Percentiles rank a stretch among this genome's conserved stretches.
These are phyloP conservation scores for Caenorhabditis brenneri DNA, from an alignment of 1,140 invertebrate genomes.

Conservation along the genomic window DNA sequence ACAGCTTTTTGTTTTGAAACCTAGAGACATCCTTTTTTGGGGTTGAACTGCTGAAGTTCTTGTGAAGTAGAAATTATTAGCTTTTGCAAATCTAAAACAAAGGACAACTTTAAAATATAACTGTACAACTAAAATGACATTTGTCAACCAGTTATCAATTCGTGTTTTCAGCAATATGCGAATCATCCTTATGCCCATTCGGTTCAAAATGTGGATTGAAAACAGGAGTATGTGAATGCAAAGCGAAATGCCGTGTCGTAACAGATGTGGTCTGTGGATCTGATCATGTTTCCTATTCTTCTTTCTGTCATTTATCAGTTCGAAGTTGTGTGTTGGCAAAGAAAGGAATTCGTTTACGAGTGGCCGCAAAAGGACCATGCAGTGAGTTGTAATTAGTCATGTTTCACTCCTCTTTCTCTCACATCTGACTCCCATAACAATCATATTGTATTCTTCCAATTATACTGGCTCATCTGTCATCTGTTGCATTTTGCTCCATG, in stretches of 20 bases:
- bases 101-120: too few relatives aligned
- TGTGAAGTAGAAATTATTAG: too few relatives aligned
- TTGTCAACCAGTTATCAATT: too few relatives aligned
- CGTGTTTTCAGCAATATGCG: conserved; percentile 44
- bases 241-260: conserved; percentile 63
- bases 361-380: background rate
- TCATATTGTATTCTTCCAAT: conserved; percentile 2
- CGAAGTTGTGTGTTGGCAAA: conserved; percentile 26
- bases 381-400: conserved; percentile 23
- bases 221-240: conserved; percentile 48
- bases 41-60: too few relatives aligned
- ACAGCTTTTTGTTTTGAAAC: too few relatives aligned
- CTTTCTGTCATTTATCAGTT: conserved; percentile 77
- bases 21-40: too few relatives aligned
- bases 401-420: background rate
- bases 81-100: too few relatives aligned
- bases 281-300: conserved; percentile 80
- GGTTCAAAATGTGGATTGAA: conserved; percentile 36
- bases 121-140: too few relatives aligned
- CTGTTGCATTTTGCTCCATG: background rate
- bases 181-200: conserved; percentile 29
- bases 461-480: conserved; percentile 7
- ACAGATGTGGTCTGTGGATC: conserved; percentile 78
- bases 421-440: background rate
- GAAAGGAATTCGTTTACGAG: conserved; percentile 15